A percentile compares a stretch with the other conserved stretches of the same genome.
Evolutionary conservation across 2,888 invertebrate genomes (phyloP).

Genomic region (Bombylius major): DNA sequence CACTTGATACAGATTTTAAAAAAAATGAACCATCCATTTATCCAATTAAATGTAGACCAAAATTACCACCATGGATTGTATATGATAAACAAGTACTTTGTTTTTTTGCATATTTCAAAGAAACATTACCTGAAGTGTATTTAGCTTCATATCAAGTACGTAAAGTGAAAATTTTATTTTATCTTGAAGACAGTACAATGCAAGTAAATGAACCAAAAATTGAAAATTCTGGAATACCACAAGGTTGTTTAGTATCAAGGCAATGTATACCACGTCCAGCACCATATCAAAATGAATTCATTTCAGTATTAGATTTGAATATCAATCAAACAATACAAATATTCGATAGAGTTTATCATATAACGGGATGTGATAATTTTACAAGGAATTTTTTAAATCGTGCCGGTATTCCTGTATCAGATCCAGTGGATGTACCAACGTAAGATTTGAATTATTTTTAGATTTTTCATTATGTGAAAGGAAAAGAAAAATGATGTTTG

Average conservation of each 20-base stretch:
- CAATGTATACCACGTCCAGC: slow-evolving; percentile 68
- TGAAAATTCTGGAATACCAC: slow-evolving; percentile 72
- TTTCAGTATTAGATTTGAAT: slow-evolving; percentile 77
- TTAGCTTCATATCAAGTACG: slow-evolving; percentile 58
- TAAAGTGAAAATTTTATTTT: slow-evolving; percentile 72
- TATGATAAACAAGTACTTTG: slow-evolving; percentile 69
- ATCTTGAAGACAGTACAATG: slow-evolving; percentile 83
- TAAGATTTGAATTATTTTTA: slow-evolving; percentile 24
- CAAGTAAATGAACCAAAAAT: slow-evolving; percentile 72
- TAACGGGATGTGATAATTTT: slow-evolving; percentile 76
- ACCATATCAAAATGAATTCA: slow-evolving; percentile 61
- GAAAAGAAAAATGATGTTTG: background rate
- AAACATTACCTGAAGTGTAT: slow-evolving; percentile 55
- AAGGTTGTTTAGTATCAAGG: slow-evolving; percentile 70
- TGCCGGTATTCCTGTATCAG: slow-evolving; percentile 71
- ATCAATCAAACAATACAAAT: slow-evolving; percentile 68
- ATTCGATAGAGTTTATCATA: slow-evolving; percentile 68
- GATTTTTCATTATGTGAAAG: background rate
- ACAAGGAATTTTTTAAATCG: slow-evolving; percentile 74
- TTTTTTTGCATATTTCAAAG: slow-evolving; percentile 34
- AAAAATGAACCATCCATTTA: slow-evolving; percentile 38
- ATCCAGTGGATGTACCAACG: slow-evolving; percentile 45
- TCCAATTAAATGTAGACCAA: slow-evolving; percentile 59
- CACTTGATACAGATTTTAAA: background rate
- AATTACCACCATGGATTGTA: slow-evolving; percentile 72